Percentiles rank a stretch among this genome's conserved stretches.
Evolutionary conservation across 2,797 vertebrate genomes (phyloP).

Genomic region (Parambassis ranga): DNA sequence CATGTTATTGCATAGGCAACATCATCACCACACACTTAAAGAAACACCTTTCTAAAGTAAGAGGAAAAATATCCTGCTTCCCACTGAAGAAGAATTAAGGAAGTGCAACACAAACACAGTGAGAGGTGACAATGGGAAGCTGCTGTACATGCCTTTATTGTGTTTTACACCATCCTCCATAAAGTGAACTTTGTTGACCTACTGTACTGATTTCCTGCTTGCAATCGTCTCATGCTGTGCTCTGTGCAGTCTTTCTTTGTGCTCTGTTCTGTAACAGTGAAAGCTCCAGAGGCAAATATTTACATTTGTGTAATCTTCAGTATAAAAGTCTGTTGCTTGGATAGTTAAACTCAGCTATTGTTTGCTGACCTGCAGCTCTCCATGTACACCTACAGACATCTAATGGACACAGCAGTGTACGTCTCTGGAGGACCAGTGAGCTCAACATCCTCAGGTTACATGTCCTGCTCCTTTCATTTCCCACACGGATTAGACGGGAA

Average conservation of each 20-base stretch:
- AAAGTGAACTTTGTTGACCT: not conserved
- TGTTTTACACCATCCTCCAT: not conserved
- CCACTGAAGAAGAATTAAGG: too few relatives aligned
- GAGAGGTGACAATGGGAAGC: not conserved
- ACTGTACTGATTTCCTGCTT: slow-evolving; percentile 11
- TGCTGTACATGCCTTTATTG: not conserved
- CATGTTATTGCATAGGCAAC: not conserved
- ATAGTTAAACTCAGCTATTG: not conserved
- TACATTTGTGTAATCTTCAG: not conserved
- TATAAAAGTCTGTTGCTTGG: not conserved
- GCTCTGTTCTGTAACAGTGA: not conserved
- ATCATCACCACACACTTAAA: not conserved
- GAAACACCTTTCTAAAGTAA: not conserved
- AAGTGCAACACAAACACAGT: too few relatives aligned
- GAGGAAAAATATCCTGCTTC: not conserved
- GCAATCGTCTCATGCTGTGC: too few relatives aligned
- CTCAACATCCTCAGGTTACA: slow-evolving; percentile 30
- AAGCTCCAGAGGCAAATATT: not conserved
- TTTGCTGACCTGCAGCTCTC: not conserved
- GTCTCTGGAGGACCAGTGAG: slow-evolving; percentile 10
- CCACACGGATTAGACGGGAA: not conserved
- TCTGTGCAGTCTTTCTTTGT: not conserved
- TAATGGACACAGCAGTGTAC: slow-evolving; percentile 14
- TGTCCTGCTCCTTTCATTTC: slow-evolving; percentile 8
- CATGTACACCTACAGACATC: not conserved